Base-by-base conservation (phyloP, 2,888 invertebrate species). In the Agriopis marginaria region DNA sequence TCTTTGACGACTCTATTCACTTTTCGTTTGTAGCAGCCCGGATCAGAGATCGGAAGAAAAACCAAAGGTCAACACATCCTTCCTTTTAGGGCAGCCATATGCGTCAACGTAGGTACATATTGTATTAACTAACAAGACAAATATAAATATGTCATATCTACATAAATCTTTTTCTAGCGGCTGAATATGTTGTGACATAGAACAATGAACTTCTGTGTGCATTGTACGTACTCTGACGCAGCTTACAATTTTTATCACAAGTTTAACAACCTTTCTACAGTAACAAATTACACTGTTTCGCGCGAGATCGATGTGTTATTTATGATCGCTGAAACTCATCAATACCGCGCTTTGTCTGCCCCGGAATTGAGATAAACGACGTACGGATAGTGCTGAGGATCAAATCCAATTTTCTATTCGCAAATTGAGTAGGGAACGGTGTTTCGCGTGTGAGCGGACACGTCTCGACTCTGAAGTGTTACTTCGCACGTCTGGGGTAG, bases 321-420 rank as follows among this genome's bases (percentile, higher is more conserved):
- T 84, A 80, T 82, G 83, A 84, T 80, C 72, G 77, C 75, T 66
- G 74, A 73, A 75, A 75, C 80, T 77, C 76, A 75, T 77, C 76
- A 77, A 74, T 73, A 66, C 59, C 66, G 53, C 68, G 70, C 70
- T 66, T 85, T 85, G 86, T 86, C 85, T 85, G 79, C 81, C 78
- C 77, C 78, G 76, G 82, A 87, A 90, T 90, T 88, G 89, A 90
- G 89, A 90, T 88, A 90, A 90, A 90, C 86, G 89, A 88, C 83
- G 83, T 77, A 80, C 77, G 80, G 82, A 86, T 87, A 87, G 89
- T 87, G 87, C 88, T 86, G 87, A 85, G 87, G 86, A 86, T 86
- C 86, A 85, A 88, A 89, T 87, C 86, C 86, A 88, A 89, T 89
- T 89, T 89, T 83, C 82, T 81, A 84, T 77, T 86, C 80, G 84